A percentile compares a stretch with the other conserved stretches of the same genome.
phyloP scores from a whole-genome alignment of 2,888 invertebrate species.

The Drosophila testacea region DNA sequence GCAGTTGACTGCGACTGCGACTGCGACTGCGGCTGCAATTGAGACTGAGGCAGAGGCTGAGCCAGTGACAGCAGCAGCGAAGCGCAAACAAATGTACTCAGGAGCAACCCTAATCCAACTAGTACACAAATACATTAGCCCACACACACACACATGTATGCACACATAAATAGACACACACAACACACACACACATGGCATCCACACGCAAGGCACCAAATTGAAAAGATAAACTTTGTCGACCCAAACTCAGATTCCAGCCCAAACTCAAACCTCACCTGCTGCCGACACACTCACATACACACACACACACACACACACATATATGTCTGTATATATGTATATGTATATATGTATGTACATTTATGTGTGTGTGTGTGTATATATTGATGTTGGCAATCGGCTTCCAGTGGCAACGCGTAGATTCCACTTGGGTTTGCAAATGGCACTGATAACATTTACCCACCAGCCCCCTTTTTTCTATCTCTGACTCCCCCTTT shows the following conservation, averaged over 20 bases:
- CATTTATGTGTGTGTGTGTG: neutral
- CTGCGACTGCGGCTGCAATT: conserved; percentile 10
- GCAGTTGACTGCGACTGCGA: conserved; percentile 8
- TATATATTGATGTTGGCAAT: conserved; percentile 73
- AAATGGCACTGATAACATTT: conserved; percentile 75
- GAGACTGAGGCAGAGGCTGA: neutral
- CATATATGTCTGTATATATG: neutral
- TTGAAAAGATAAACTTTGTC: conserved; percentile 79
- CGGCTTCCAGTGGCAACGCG: conserved; percentile 63
- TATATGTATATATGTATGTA: neutral
- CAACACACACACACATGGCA: conserved; percentile 48
- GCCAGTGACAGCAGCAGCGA: conserved; percentile 26
- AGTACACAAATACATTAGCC: conserved; percentile 67
- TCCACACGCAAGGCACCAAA: conserved; percentile 62
- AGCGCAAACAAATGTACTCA: conserved; percentile 60
- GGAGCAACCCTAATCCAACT: conserved; percentile 78
- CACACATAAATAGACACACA: conserved; percentile 26
- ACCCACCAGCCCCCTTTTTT: conserved; percentile 24
- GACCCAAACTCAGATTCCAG: conserved; percentile 61
- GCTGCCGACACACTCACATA: conserved; percentile 33
- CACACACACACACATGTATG: conserved; percentile 25
- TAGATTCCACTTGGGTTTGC: conserved; percentile 66
- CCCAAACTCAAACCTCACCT: conserved; percentile 45
- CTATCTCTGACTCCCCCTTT: neutral
- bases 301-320: conserved; percentile 11